Evolutionary conservation across 2,113 vertebrate species (phyloP).

Genomic region (Otus sunia): DNA sequence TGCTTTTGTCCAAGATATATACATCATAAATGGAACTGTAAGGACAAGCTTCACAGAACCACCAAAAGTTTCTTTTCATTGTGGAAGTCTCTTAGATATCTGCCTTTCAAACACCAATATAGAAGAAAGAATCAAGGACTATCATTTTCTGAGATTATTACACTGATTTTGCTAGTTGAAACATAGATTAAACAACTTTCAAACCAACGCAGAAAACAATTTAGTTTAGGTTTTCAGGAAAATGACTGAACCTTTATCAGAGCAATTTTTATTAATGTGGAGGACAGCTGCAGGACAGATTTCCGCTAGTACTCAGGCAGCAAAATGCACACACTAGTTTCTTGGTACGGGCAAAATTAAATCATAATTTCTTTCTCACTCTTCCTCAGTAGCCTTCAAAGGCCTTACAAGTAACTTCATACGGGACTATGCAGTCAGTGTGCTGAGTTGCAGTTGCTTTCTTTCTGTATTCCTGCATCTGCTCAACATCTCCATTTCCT

Average conservation of each 20-base stretch:
- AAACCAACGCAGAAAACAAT: conserved; percentile 9
- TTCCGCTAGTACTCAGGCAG: neutral
- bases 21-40: neutral
- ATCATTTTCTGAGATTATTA: conserved; percentile 2
- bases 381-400: neutral
- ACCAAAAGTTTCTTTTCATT: neutral
- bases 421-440: neutral
- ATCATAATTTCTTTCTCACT: neutral
- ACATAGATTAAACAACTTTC: conserved; percentile 13
- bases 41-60: neutral
- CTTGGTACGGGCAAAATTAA: neutral
- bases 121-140: conserved; percentile 14
- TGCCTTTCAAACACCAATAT: conserved; percentile 21
- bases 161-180: neutral
- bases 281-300: neutral
- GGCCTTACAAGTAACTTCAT: neutral
- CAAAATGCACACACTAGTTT: neutral
- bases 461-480: neutral
- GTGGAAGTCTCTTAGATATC: neutral
- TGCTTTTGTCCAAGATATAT: conserved; percentile 17
- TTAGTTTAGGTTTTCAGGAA: conserved; percentile 6
- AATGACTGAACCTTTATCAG: neutral
- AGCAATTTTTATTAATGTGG: neutral
- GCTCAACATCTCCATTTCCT: neutral
- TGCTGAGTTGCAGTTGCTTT: neutral